Evolutionary conservation across 2,113 vertebrate genomes (phyloP), one percentile per base, ranked within the genome.

Genomic region (Motacilla tschutschensis): DNA sequence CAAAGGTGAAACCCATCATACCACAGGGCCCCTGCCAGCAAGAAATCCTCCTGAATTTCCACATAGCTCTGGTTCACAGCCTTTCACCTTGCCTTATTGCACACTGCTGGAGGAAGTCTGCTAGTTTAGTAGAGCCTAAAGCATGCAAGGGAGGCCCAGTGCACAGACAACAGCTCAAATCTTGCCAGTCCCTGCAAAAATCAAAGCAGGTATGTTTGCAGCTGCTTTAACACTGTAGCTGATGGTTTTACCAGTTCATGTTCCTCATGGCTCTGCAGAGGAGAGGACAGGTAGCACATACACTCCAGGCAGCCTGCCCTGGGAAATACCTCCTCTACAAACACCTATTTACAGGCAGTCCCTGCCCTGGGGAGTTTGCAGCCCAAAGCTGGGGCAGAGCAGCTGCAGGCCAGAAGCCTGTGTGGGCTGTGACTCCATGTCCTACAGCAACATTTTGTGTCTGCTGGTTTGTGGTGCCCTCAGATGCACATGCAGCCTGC

Each of bases 21-120:
- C 0, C 0, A 13, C 59, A 76, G 4, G 28, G 51, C 43, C 36
- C 41, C 21, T 4, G 8, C 53, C 41, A 38, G 46, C 35, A 17
- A 87, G 69, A 91, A 85, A 58, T 72, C 79, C 76, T 90, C 38
- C 88, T 60, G 58, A 83, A 83, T 93, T 88, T 87, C 87, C 92
- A 58, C 2, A 6, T 25, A 48, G 26, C 35, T 60, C 48, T 47
- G 24, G 15, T 51, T 69, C 58, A 51, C 51, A 79, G 64, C 22
- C 38, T 84, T 63, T 63, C 46, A 36, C 47, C 33, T 78, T 35
- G 35, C 73, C 13, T 65, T 54, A 17, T 1, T 74, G 72, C 55
- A 71, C n/a, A 21, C 17, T 0, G 0, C 38, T 51, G 48, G 51
- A 0, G 3, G 78, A 86, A 70, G 17, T 24, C 78, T 74, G 64